Conservation (phyloP, 2,113 vertebrate genomes). For the Aptenodytes patagonicus region DNA sequence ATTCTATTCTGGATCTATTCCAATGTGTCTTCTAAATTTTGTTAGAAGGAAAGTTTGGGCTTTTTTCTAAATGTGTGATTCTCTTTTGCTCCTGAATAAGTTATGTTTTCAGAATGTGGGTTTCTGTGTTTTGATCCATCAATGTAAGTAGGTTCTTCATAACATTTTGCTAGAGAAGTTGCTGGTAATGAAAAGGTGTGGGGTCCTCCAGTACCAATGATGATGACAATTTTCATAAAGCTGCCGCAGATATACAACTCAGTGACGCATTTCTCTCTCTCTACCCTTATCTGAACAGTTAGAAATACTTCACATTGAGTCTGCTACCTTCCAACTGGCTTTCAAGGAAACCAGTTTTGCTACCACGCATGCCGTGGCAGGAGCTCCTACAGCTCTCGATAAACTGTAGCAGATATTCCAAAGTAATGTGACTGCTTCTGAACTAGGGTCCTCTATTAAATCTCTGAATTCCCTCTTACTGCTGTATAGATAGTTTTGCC, state of each 20-base stretch:
- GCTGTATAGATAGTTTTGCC: not conserved
- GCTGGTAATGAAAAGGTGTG: not conserved
- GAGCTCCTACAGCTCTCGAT: not conserved
- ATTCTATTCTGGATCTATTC: not conserved
- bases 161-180: not conserved
- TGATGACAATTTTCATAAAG: not conserved
- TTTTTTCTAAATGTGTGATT: not conserved
- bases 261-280: not conserved
- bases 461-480: not conserved
- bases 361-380: not conserved
- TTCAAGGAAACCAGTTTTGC: not conserved
- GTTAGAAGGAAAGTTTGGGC: not conserved
- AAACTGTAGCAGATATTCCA: not conserved
- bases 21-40: not conserved
- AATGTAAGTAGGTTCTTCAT: not conserved
- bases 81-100: not conserved
- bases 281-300: not conserved
- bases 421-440: not conserved
- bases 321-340: not conserved
- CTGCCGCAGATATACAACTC: not conserved
- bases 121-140: not conserved
- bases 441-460: not conserved
- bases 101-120: not conserved
- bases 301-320: not conserved
- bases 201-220: not conserved